Evolutionary conservation across 2,797 vertebrate species (phyloP).

Genomic region (Sebastes nivosus): DNA sequence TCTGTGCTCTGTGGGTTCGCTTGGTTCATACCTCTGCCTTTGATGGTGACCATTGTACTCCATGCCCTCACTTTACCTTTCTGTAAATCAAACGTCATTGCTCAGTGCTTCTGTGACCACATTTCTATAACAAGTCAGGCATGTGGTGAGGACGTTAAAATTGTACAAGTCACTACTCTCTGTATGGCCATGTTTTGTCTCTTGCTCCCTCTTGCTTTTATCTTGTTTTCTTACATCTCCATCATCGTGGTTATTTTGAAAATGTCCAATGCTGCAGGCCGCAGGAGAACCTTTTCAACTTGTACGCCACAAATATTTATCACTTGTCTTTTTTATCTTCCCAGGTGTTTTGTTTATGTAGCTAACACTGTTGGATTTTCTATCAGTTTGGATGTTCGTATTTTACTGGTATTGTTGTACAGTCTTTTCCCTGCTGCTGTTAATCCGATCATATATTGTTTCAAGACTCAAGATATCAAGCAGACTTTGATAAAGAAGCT

Average conservation of each 20-base stretch:
- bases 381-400: slow-evolving; percentile 58
- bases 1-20: slow-evolving; percentile 51
- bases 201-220: slow-evolving; percentile 76
- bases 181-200: slow-evolving; percentile 75
- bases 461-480: slow-evolving; percentile 74
- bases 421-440: slow-evolving; percentile 77
- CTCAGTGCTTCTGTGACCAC: slow-evolving; percentile 82
- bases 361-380: slow-evolving; percentile 43
- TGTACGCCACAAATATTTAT: slow-evolving; percentile 80
- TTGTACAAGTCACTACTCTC: slow-evolving; percentile 49
- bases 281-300: slow-evolving; percentile 71
- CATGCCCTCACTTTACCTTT: slow-evolving; percentile 67
- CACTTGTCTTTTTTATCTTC: slow-evolving; percentile 78
- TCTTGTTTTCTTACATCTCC: slow-evolving; percentile 78
- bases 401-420: slow-evolving; percentile 66
- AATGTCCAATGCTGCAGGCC: slow-evolving; percentile 62
- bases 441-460: slow-evolving; percentile 85
- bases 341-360: slow-evolving; percentile 74
- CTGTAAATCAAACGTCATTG: slow-evolving; percentile 77
- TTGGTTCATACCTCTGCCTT: slow-evolving; percentile 61
- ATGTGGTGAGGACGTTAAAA: slow-evolving; percentile 66
- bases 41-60: slow-evolving; percentile 36
- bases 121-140: slow-evolving; percentile 77
- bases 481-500: slow-evolving; percentile 49
- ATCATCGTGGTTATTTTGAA: slow-evolving; percentile 69